Evolutionary conservation across 2,888 invertebrate genomes (phyloP), one percentile per base, ranked within the genome.

Genomic region (Eremobia ochroleuca): DNA sequence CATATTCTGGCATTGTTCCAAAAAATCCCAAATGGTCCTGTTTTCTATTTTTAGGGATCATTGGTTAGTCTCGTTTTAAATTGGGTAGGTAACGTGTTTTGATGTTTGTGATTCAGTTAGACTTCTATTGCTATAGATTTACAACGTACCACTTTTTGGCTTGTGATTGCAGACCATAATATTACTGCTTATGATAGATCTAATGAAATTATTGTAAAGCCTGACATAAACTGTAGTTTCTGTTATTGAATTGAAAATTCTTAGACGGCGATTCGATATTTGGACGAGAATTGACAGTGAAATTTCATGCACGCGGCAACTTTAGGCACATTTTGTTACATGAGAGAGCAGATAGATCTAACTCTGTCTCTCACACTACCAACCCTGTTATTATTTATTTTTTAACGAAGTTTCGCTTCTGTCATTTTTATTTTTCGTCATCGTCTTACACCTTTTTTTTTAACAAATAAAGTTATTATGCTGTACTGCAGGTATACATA

Each of bases 11-110:
- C 78, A 66, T 67, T 73, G 79, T 70, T 71, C 86, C 84, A 86
- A 86, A 87, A 71, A 70, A 15, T 40, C 55, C 73, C 55, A 70
- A 81, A 87, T 73, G 58, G 73, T 21, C n/a, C 76, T 71, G 69
- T 78, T 81, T 82, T 77, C 65, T 76, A 78, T 84, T 87, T 83
- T 73, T 73, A 78, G 75, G 77, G 71, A 67, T 78, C 79, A 86
- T 76, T 80, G 58, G 67, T 46, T 71, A 2, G 34, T 67, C 9
- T 69, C 52, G 65, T 82, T 86, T 86, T 58, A 46, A 82, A 86
- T 76, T 66, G 73, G n/a, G 18, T n/a, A 13, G 15, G 9, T 68
- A n/a, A 31, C n/a, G 0, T 61, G 11, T 49, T 40, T n/a, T 34
- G 46, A 49, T 49, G 18, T 49, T 28, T 59, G 49, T 49, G 15